A percentile compares a stretch with the other conserved stretches of the same genome.
Conservation (phyloP, 2,888 invertebrate species). For the Alitta virens region DNA sequence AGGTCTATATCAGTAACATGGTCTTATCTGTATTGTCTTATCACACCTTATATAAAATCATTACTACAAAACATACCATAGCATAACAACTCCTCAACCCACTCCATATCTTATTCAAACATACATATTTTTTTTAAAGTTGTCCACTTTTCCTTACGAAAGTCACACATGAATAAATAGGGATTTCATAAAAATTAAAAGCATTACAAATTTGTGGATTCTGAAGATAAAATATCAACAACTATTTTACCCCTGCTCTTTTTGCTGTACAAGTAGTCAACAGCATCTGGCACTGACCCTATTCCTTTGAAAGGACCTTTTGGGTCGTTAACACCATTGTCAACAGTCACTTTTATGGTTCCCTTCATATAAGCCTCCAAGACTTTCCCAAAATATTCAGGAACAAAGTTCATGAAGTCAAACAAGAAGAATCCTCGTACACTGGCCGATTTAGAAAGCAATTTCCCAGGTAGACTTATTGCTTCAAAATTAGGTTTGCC, state of each 20-base stretch:
- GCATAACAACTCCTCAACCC: no score
- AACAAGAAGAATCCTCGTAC: constrained; percentile 47
- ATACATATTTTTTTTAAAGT: no score
- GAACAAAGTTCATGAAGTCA: constrained; percentile 32
- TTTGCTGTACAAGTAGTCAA: constrained; percentile 46
- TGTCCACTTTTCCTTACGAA: no score
- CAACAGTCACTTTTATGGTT: constrained; percentile 38
- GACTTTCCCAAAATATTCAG: constrained; percentile 36
- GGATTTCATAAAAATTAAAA: no score
- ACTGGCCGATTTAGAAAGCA: constrained; percentile 45
- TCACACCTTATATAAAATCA: no score
- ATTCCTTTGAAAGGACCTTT: constrained; percentile 43
- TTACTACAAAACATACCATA: no score
- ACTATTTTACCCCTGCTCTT: constrained; percentile 48
- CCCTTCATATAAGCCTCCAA: constrained; percentile 31
- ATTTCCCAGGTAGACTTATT: constrained; percentile 22
- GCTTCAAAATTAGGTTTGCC: constrained; percentile 26
- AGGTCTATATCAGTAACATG: no score
- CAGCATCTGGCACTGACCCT: constrained; percentile 43
- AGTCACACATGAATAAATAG: no score
- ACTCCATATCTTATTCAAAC: no score
- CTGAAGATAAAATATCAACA: constrained; percentile 35
- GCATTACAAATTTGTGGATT: no score
- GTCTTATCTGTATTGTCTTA: no score
- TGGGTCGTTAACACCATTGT: constrained; percentile 35